phyloP scores from a whole-genome alignment of 2,888 invertebrate genomes.

The Ecdyonurus torrentis region DNA sequence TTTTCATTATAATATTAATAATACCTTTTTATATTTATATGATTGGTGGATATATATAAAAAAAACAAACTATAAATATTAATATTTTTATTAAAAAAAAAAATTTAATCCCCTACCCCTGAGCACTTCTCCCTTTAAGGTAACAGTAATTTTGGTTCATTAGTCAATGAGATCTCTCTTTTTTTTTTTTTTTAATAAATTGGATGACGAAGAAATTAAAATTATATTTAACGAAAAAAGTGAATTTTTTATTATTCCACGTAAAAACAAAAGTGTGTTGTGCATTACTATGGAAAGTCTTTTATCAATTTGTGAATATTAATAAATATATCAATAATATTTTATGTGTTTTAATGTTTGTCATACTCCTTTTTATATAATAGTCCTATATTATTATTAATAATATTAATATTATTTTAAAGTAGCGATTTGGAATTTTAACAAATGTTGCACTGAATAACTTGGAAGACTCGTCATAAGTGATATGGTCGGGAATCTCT shows the following conservation, averaged over 20 bases:
- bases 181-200: too few species aligned
- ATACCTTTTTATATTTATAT: background rate
- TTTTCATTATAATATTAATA: too few species aligned
- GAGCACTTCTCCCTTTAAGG: background rate
- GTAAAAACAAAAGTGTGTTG: background rate
- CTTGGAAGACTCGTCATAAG: too few species aligned
- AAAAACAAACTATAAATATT: background rate
- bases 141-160: background rate
- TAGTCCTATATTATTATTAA: too few species aligned
- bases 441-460: too few species aligned
- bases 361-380: too few species aligned
- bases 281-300: conserved; percentile 8
- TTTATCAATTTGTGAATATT: conserved; percentile 11
- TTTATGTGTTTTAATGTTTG: background rate
- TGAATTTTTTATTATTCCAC: background rate
- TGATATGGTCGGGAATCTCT: too few species aligned
- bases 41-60: background rate
- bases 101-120: background rate
- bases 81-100: background rate
- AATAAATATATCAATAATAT: conserved; percentile 10
- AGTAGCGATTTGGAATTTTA: too few species aligned
- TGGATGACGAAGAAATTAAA: background rate
- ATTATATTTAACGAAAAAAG: background rate
- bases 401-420: too few species aligned
- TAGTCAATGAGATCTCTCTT: background rate